A percentile compares a stretch with the other conserved stretches of the same genome.
Conservation (phyloP, 2,888 invertebrate genomes). For the Pelosia muscerda region DNA sequence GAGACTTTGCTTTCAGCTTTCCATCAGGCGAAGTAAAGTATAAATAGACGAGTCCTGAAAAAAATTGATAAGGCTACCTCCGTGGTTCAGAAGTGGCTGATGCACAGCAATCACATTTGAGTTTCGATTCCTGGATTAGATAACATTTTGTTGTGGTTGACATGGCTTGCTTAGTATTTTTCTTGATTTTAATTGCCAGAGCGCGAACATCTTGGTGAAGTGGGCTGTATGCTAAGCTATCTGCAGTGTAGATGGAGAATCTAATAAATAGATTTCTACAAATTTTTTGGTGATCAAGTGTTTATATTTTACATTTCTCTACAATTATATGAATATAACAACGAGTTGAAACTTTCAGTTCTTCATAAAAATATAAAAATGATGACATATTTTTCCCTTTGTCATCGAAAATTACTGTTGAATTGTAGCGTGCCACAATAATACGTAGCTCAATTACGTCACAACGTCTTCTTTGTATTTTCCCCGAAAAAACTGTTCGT, state of each 20-base stretch:
- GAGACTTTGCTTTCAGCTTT: too few species aligned
- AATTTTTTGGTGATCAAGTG: too few species aligned
- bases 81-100: not conserved
- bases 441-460: conserved; percentile 83
- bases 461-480: conserved; percentile 84
- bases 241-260: too few species aligned
- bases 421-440: conserved; percentile 74
- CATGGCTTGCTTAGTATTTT: too few species aligned
- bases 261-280: too few species aligned
- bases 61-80: not conserved
- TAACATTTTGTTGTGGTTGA: not conserved
- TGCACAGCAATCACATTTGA: not conserved
- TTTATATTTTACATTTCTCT: not conserved
- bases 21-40: too few species aligned
- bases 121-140: not conserved
- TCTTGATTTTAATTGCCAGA: too few species aligned
- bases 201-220: too few species aligned
- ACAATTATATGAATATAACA: not conserved
- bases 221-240: too few species aligned
- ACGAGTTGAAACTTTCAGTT: not conserved
- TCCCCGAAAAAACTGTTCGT: conserved; percentile 74
- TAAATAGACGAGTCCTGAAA: too few species aligned
- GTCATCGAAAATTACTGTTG: conserved; percentile 60
- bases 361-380: conserved; percentile 28
- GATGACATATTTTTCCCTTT: conserved; percentile 50